Evolutionary conservation across 2,888 invertebrate species (phyloP).

Genomic region (Entomobrya proxima): DNA sequence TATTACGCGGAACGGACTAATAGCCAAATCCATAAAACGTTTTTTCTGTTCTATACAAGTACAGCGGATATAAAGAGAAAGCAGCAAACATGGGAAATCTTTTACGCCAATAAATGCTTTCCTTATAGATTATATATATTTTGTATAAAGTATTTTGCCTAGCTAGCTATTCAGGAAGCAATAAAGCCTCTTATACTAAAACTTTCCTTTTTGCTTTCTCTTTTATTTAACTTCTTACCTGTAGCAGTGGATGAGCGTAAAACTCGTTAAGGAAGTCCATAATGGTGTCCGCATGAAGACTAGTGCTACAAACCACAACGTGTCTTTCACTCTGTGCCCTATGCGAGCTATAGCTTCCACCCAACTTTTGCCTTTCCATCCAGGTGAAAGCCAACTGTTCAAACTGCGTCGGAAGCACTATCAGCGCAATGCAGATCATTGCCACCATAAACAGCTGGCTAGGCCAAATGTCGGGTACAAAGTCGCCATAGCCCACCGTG

Average conservation of each 20-base stretch:
- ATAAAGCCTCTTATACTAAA: neutral
- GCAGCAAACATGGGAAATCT: too few species aligned
- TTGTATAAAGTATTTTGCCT: too few species aligned
- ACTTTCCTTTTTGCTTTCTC: too few species aligned
- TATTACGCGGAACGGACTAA: too few species aligned
- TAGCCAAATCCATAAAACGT: too few species aligned
- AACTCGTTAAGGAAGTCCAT: conserved; percentile 99
- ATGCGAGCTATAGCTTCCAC: conserved; percentile 94
- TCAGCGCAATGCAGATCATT: conserved; percentile 97
- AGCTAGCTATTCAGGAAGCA: neutral
- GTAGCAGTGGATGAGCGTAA: conserved; percentile 95
- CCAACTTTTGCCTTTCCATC: conserved; percentile 98
- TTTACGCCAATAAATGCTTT: too few species aligned
- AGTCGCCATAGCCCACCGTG: conserved; percentile 98
- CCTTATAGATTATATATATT: too few species aligned
- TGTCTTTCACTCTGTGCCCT: conserved; percentile 90
- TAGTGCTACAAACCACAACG: conserved; percentile 98
- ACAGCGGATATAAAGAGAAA: too few species aligned
- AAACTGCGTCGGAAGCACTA: conserved; percentile 98
- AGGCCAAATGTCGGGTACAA: conserved; percentile 98
- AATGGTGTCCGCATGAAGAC: conserved; percentile 95
- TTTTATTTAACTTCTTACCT: too few species aligned
- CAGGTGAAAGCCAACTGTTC: conserved; percentile 98
- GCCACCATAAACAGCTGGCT: conserved; percentile 96
- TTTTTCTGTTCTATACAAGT: too few species aligned